Evolutionary conservation across 30 jellyfish, hydroid and myxozoan genomes (phyloP).

Genomic region (Clytia hemisphaerica): DNA sequence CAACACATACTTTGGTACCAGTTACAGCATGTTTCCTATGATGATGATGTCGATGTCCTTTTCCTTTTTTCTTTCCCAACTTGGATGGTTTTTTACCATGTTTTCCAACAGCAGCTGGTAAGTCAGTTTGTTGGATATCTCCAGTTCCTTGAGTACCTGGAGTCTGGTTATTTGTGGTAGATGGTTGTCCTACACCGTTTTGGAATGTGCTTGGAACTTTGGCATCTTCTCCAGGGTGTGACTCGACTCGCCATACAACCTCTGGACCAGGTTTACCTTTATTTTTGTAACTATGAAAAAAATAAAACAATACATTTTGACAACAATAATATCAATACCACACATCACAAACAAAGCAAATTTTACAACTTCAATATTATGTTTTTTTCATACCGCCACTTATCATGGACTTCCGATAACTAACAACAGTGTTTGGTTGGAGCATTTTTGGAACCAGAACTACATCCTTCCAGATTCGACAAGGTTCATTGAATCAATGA

Average conservation of each 20-base stretch:
- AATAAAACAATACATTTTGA: conserved; percentile 1
- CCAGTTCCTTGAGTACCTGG: conserved; percentile 1
- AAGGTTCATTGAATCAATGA: too few relatives aligned
- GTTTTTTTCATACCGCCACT: too few relatives aligned
- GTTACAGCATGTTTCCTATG: conserved; percentile 47
- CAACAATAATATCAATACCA: too few relatives aligned
- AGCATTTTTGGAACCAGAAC: too few relatives aligned
- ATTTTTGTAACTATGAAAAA: conserved; percentile 9
- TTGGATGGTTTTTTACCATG: conserved; percentile 11
- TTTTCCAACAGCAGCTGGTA: conserved; percentile 21
- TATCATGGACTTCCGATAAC: too few relatives aligned
- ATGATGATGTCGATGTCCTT: conserved; percentile 44
- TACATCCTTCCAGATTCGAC: too few relatives aligned
- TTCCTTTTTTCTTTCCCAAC: conserved; percentile 2
- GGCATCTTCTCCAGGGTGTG: conserved; percentile 26
- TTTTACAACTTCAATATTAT: too few relatives aligned
- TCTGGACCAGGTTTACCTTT: conserved; percentile 12
- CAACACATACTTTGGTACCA: conserved; percentile 29
- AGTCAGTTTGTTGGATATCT: too few relatives aligned
- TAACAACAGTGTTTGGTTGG: too few relatives aligned
- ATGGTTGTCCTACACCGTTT: too few relatives aligned
- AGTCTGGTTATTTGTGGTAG: neutral
- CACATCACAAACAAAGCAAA: too few relatives aligned
- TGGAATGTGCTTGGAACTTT: conserved; percentile 9
- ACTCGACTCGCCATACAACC: conserved; percentile 34